These are phyloP conservation scores for Tetragonula clypearis DNA, from an alignment of 1,140 invertebrate species.

Conservation along the genomic window DNA sequence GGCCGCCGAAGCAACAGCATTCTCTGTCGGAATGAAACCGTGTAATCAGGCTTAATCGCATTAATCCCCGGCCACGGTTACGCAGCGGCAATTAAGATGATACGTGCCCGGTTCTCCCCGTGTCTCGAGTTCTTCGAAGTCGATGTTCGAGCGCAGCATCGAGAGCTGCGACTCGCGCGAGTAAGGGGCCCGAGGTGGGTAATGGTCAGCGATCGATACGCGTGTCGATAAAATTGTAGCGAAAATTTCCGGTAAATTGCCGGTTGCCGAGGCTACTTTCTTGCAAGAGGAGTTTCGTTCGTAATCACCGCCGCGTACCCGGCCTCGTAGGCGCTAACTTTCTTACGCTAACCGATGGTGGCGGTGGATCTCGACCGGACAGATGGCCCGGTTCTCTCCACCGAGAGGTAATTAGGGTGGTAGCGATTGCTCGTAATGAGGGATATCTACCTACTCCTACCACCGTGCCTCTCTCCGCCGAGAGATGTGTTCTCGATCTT, in stretches of 20 bases:
- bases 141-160: not conserved
- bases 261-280: conserved; percentile 30
- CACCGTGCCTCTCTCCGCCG: no score
- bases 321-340: conserved; percentile 35
- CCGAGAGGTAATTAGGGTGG: conserved; percentile 40
- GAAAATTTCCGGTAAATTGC: conserved; percentile 33
- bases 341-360: conserved; percentile 7
- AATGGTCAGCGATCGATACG: conserved; percentile 21
- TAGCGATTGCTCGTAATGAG: conserved; percentile 32
- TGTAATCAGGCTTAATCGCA: conserved; percentile 58
- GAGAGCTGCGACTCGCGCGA: not conserved
- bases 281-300: conserved; percentile 14
- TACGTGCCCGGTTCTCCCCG: conserved; percentile 49
- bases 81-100: conserved; percentile 67
- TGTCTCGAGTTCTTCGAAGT: conserved; percentile 6
- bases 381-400: conserved; percentile 31
- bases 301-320: conserved; percentile 2
- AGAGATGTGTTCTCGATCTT: not conserved
- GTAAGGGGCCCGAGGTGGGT: not conserved
- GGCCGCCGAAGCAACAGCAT: not conserved
- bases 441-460: not conserved
- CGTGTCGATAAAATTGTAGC: conserved; percentile 28
- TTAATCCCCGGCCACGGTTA: conserved; percentile 46
- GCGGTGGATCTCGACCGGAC: not conserved
- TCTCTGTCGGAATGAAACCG: conserved; percentile 54